Conservation (phyloP, 2,113 vertebrate species). For the Phycodurus eques region DNA sequence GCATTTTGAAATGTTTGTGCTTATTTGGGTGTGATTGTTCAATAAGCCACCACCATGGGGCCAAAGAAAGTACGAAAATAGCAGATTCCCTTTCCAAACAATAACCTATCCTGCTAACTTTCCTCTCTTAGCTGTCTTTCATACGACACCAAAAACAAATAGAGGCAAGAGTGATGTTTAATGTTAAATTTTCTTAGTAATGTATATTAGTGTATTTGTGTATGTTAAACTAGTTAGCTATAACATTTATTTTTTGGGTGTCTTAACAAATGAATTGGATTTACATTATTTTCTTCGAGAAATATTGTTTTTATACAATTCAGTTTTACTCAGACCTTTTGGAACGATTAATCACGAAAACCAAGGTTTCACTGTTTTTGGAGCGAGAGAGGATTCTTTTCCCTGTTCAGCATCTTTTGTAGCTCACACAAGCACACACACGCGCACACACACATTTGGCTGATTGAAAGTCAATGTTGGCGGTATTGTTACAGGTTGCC, state of each 20-base stretch:
- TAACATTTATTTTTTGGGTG: neutral
- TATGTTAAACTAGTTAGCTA: neutral
- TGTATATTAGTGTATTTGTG: too few species aligned
- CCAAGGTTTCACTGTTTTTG: neutral
- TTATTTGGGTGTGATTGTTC: too few species aligned
- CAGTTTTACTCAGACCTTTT: neutral
- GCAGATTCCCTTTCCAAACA: too few species aligned
- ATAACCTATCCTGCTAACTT: too few species aligned
- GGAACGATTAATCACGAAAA: neutral
- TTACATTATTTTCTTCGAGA: neutral
- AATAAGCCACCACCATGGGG: too few species aligned
- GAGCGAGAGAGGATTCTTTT: neutral
- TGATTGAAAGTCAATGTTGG: slow-evolving; percentile 74
- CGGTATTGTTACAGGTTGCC: slow-evolving; percentile 69
- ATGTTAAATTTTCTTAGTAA: too few species aligned
- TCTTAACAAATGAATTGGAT: neutral
- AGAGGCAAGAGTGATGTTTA: too few species aligned
- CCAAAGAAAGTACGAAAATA: too few species aligned
- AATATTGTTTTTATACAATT: neutral
- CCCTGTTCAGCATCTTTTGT: neutral
- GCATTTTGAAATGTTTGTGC: too few species aligned
- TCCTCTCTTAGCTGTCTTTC: too few species aligned
- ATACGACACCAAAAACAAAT: too few species aligned
- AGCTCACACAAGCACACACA: slow-evolving; percentile 28
- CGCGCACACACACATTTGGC: slow-evolving; percentile 28